Evolutionary conservation across 1,140 invertebrate species (phyloP), one percentile per base, ranked within the genome.

Genomic region (Patella vulgata): DNA sequence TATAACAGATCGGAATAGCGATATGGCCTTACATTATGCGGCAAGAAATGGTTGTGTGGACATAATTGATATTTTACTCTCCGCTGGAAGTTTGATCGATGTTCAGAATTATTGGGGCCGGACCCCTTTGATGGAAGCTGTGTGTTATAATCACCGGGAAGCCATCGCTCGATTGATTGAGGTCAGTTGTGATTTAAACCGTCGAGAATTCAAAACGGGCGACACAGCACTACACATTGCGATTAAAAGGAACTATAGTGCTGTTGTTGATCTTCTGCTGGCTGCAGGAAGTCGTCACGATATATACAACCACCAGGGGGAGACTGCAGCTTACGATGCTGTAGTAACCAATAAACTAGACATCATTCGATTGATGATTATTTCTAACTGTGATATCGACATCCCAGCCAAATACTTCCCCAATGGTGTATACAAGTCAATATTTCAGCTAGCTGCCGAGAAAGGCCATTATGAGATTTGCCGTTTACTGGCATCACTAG

Each of bases 1-100:
- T 78, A 92, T 98, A 43, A 92, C 93, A 21, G 96, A 98, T 82
- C 96, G 97, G 85, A 95, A 98, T 78, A 94, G 95, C 19, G 95
- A 98, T 82, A 97, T 95, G 6, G 94, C 95, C 0, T 85, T 98
- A 40, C 96, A 98, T 80, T 84, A 81, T 53, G 80, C 82, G 1
- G 74, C 81, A 3, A 64, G 82, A 58, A 82, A 81, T 46, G 82
- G 82, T 2, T 78, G 77, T 62, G 67, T 71, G 25, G 78, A 80
- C 52, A 77, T 81, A 42, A 75, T 80, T 31, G 74, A 78, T 23
- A 77, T 80, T 43, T 66, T 83, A 21, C 64, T 83, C 48, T 70
- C 72, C 6, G 74, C 77, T 11, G 79, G 79, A 23, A 79, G 78
- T 63, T 65, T 79, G 39, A 73, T 82, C 3, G 76, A 84, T 62